A percentile compares a stretch with the other conserved stretches of the same genome.
Evolutionary conservation across 2,113 vertebrate species (phyloP).

Genomic region (Amphiprion ocellaris): DNA sequence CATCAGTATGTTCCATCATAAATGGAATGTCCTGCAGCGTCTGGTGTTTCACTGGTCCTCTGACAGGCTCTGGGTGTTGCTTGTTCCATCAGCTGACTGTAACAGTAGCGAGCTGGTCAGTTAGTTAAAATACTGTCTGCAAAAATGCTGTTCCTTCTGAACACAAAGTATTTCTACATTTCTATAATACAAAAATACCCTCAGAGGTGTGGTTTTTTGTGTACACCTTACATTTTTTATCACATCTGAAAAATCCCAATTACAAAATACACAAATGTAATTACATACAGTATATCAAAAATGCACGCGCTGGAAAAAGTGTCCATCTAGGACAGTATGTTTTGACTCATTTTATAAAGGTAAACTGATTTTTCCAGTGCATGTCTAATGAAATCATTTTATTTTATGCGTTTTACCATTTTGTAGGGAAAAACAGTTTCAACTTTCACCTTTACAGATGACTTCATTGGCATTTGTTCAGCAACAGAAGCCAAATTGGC

Average conservation of each 20-base stretch:
- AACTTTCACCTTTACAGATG: conserved; percentile 50
- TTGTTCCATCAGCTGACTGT: conserved; percentile 32
- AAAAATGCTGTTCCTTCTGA: conserved; percentile 39
- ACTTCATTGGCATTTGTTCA: conserved; percentile 18
- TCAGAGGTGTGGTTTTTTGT: conserved; percentile 17
- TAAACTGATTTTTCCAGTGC: conserved; percentile 65
- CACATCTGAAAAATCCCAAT: conserved; percentile 70
- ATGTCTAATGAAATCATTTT: conserved; percentile 46
- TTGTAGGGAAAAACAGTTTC: background rate
- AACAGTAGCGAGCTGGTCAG: conserved; percentile 7
- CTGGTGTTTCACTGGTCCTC: conserved; percentile 1
- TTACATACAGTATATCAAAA: conserved; percentile 67
- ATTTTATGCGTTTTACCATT: conserved; percentile 18
- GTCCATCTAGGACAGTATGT: conserved; percentile 36
- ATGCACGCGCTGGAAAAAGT: conserved; percentile 52
- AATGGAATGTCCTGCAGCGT: background rate
- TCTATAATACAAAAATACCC: conserved; percentile 72
- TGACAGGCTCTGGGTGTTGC: conserved; percentile 22
- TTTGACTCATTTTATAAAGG: conserved; percentile 63
- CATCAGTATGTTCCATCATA: background rate
- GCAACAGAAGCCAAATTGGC: conserved; percentile 6
- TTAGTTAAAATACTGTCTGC: conserved; percentile 37
- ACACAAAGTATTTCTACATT: conserved; percentile 31
- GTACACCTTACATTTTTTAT: conserved; percentile 46
- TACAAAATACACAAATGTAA: conserved; percentile 68